phyloP scores from a whole-genome alignment of 1,140 invertebrate genomes.

The Apis laboriosa region DNA sequence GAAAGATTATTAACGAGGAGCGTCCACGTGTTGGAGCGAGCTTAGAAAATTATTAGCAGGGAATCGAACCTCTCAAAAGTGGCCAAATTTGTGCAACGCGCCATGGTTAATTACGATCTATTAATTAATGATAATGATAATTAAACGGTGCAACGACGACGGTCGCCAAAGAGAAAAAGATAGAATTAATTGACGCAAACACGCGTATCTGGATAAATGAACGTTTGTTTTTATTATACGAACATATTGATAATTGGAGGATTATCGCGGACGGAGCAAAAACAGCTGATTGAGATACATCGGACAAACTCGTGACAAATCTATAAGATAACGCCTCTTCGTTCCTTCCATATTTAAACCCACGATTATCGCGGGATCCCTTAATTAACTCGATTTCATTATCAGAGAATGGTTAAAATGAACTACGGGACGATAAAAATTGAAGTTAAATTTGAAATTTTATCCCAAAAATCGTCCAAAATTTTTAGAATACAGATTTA shows the following conservation, averaged over 20 bases:
- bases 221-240: conserved; percentile 9
- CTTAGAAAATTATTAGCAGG: neutral
- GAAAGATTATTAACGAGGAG: neutral
- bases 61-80: too few relatives aligned
- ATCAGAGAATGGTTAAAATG: neutral
- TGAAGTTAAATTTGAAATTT: neutral
- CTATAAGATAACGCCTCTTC: conserved; percentile 32
- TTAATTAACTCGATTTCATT: conserved; percentile 19
- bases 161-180: conserved; percentile 17
- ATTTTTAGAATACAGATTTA: too few relatives aligned
- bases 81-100: neutral
- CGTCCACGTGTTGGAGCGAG: too few relatives aligned
- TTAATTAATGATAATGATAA: conserved; percentile 35
- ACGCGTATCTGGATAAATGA: neutral
- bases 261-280: too few relatives aligned
- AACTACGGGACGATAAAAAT: conserved; percentile 6
- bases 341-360: neutral
- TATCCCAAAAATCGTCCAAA: neutral
- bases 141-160: conserved; percentile 38
- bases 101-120: conserved; percentile 47
- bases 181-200: conserved; percentile 51
- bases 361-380: neutral
- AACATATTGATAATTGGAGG: conserved; percentile 8
- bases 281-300: neutral
- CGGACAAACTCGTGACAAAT: conserved; percentile 28